Evolutionary conservation across 2,113 vertebrate genomes (phyloP).

Genomic region (Narcine bancroftii): DNA sequence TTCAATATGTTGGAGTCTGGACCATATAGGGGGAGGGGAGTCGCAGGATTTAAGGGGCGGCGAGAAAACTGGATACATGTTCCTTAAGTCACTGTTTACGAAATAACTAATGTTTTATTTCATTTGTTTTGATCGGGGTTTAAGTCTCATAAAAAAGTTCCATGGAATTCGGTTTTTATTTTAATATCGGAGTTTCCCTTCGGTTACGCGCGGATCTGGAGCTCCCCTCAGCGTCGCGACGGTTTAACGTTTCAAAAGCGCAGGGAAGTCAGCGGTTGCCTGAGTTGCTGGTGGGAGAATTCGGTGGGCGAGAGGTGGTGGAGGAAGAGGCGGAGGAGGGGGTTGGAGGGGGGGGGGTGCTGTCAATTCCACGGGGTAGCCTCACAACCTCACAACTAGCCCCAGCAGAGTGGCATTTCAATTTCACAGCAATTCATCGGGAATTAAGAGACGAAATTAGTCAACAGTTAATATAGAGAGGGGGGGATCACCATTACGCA

Average conservation of each 20-base stretch:
- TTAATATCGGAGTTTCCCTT: not conserved
- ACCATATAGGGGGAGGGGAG: conserved; percentile 51
- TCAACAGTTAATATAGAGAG: conserved; percentile 54
- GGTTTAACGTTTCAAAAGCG: conserved; percentile 44
- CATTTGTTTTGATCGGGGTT: conserved; percentile 21
- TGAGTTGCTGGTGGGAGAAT: not conserved
- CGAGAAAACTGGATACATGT: conserved; percentile 39
- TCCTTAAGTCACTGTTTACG: conserved; percentile 51
- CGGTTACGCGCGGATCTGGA: conserved; percentile 38
- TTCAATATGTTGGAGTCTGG: conserved; percentile 87
- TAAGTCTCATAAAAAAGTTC: not conserved
- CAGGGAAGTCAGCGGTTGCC: not conserved
- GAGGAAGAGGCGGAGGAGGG: too few species aligned
- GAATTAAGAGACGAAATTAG: conserved; percentile 56
- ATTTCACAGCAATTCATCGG: conserved; percentile 46
- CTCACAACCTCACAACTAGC: conserved; percentile 41
- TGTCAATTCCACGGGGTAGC: too few species aligned
- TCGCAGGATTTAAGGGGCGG: conserved; percentile 34
- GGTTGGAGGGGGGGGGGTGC: too few species aligned
- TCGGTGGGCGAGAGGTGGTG: not conserved
- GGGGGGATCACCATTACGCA: conserved; percentile 39
- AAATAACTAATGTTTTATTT: conserved; percentile 43
- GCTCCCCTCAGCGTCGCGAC: conserved; percentile 50
- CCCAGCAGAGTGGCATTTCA: conserved; percentile 39
- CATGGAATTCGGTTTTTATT: not conserved